Conservation (phyloP, 2,888 invertebrate genomes). For the Prostheceraeus crozeri region DNA sequence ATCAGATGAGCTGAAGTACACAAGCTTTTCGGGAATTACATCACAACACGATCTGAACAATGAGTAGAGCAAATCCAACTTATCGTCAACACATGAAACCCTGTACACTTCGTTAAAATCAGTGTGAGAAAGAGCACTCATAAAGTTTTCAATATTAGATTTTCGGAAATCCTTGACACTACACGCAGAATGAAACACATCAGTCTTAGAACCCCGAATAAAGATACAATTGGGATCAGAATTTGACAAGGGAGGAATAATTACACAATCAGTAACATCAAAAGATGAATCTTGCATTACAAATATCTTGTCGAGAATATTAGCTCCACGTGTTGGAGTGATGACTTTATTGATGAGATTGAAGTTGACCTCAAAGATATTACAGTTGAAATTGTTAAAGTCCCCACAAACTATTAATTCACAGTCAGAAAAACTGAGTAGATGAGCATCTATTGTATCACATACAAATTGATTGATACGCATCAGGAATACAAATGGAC, state of each 20-base stretch:
- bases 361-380: slow-evolving; percentile 13
- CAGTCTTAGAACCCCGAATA: neutral
- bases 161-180: neutral
- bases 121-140: neutral
- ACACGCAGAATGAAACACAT: neutral
- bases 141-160: slow-evolving; percentile 15
- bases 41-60: neutral
- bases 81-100: slow-evolving; percentile 6
- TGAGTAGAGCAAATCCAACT: slow-evolving; percentile 1
- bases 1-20: neutral
- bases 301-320: slow-evolving; percentile 29
- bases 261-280: slow-evolving; percentile 11
- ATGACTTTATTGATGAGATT: slow-evolving; percentile 13
- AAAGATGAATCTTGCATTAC: slow-evolving; percentile 1
- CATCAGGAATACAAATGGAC: neutral
- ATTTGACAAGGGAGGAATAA: slow-evolving; percentile 7
- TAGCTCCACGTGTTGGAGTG: slow-evolving; percentile 24
- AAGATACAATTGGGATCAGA: slow-evolving; percentile 11
- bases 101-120: slow-evolving; percentile 11
- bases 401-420: slow-evolving; percentile 6
- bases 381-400: slow-evolving; percentile 25
- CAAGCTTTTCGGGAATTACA: slow-evolving; percentile 7
- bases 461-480: slow-evolving; percentile 19
- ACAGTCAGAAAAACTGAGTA: slow-evolving; percentile 9
- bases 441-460: slow-evolving; percentile 23